phyloP scores from a whole-genome alignment of 1,140 invertebrate species.

The Euborellia annulipes region DNA sequence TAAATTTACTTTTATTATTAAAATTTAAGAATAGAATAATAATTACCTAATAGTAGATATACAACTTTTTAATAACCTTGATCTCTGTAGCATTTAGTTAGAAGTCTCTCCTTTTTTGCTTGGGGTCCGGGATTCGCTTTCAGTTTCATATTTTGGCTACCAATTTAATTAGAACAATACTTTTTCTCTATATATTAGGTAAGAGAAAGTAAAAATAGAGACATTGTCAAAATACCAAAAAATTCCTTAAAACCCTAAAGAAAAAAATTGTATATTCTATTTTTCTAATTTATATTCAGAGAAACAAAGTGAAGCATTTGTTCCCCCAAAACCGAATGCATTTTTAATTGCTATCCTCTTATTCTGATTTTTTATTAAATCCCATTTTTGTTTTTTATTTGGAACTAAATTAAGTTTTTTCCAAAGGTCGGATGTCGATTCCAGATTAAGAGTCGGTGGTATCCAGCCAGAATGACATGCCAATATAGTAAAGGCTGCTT shows the following conservation, averaged over 20 bases:
- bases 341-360: slow-evolving; percentile 81
- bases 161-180: too few species aligned
- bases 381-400: slow-evolving; percentile 42
- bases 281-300: slow-evolving; percentile 24
- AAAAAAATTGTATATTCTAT: slow-evolving; percentile 1
- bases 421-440: slow-evolving; percentile 44
- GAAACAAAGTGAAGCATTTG: slow-evolving; percentile 82
- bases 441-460: slow-evolving; percentile 85
- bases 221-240: slow-evolving; percentile 1
- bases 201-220: too few species aligned
- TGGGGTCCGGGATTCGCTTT: too few species aligned
- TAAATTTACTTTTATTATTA: too few species aligned
- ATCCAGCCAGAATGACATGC: slow-evolving; percentile 56
- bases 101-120: too few species aligned
- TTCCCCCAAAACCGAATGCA: slow-evolving; percentile 98
- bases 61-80: too few species aligned
- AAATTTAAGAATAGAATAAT: too few species aligned
- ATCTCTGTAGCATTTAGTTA: too few species aligned
- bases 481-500: slow-evolving; percentile 71
- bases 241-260: not conserved
- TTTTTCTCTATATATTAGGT: slow-evolving; percentile 15
- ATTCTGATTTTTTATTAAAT: slow-evolving; percentile 14
- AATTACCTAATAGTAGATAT: too few species aligned
- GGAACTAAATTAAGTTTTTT: slow-evolving; percentile 55
- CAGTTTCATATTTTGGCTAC: too few species aligned